Conservation (phyloP, 2,113 vertebrate genomes). For the Cacatua alba region DNA sequence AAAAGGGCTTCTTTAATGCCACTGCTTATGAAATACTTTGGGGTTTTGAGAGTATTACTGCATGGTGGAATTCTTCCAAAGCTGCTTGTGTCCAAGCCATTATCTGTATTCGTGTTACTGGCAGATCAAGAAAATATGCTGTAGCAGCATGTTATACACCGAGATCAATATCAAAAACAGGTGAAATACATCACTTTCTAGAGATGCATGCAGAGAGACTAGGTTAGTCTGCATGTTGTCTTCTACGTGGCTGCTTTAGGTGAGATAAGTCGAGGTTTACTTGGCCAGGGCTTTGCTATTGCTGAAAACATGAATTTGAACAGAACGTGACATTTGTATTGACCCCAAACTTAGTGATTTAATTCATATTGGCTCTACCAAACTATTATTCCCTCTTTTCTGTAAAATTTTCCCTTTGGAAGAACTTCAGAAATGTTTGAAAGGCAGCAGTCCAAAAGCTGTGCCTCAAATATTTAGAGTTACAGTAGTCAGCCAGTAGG, state of each 20-base stretch:
- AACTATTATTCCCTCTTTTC: neutral
- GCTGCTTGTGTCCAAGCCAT: neutral
- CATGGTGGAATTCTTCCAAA: neutral
- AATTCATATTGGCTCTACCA: neutral
- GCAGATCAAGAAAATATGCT: conserved; percentile 32
- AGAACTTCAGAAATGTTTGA: neutral
- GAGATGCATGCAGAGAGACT: neutral
- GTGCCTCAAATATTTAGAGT: neutral
- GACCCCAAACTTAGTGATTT: neutral
- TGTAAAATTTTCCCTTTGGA: neutral
- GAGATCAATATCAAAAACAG: neutral
- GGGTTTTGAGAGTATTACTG: neutral
- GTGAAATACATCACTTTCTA: neutral
- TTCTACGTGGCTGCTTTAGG: neutral
- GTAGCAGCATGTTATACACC: neutral
- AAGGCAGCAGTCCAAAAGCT: neutral
- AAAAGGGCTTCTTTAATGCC: neutral
- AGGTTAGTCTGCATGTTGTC: neutral
- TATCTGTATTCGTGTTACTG: neutral
- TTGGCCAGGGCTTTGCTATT: neutral
- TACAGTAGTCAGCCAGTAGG: neutral
- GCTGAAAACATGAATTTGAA: neutral
- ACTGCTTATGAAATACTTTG: neutral
- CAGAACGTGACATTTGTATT: neutral
- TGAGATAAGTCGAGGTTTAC: neutral